Percentiles rank a stretch among this genome's conserved stretches.
phyloP scores from a whole-genome alignment of 2,888 invertebrate species.

The Torymus aiolomorphi region DNA sequence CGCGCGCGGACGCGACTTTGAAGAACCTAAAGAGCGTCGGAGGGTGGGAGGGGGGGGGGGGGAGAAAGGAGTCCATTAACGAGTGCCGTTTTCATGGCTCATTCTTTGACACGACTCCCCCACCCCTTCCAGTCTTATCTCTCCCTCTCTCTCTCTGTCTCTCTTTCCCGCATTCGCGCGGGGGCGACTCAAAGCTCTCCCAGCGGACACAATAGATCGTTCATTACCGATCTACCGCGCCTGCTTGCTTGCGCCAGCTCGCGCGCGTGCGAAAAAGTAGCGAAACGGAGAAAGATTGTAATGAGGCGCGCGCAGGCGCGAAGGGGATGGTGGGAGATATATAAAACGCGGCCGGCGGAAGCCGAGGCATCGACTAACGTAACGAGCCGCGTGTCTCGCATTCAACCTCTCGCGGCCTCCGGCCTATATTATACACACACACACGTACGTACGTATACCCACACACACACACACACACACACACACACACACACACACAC shows the following conservation, averaged over 20 bases:
- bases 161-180: conserved; percentile 35
- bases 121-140: conserved; percentile 55
- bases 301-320: conserved; percentile 57
- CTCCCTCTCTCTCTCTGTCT: conserved; percentile 42
- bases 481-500: background rate
- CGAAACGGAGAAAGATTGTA: conserved; percentile 64
- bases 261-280: conserved; percentile 48
- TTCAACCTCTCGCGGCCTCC: conserved; percentile 11
- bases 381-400: conserved; percentile 33
- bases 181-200: conserved; percentile 34
- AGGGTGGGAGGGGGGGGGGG: conserved; percentile 33
- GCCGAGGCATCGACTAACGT: conserved; percentile 11
- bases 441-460: background rate
- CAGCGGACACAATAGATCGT: conserved; percentile 72
- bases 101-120: conserved; percentile 52
- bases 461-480: no score
- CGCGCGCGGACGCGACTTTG: conserved; percentile 31
- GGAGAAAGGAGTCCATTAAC: conserved; percentile 68
- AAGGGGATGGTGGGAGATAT: background rate
- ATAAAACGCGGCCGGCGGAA: background rate
- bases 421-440: conserved; percentile 1
- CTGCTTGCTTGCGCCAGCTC: no score
- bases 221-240: conserved; percentile 71
- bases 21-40: conserved; percentile 51
- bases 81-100: conserved; percentile 70